Percentiles rank a stretch among this genome's conserved stretches.
Conservation (phyloP, 2,113 vertebrate genomes). For the Rhodinocichla rosea region DNA sequence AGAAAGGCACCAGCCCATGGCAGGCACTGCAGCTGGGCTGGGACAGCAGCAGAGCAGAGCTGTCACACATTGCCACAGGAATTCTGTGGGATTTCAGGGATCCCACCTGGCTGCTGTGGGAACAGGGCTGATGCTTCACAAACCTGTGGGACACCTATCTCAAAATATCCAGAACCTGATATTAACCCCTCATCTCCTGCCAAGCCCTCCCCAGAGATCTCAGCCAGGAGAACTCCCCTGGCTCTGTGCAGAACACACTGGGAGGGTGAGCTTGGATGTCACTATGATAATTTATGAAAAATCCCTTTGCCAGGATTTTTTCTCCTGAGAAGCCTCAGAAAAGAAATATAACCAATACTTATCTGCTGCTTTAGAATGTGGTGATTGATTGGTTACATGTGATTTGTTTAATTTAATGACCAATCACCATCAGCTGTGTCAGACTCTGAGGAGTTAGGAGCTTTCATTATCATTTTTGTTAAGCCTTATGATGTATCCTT, state of each 20-base stretch:
- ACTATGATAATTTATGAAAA: too few relatives aligned
- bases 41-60: background rate
- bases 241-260: background rate
- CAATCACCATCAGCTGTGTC: too few relatives aligned
- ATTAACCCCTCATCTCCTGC: background rate
- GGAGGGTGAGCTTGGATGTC: background rate
- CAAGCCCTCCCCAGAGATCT: background rate
- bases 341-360: too few relatives aligned
- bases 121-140: background rate
- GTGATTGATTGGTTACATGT: too few relatives aligned
- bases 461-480: too few relatives aligned
- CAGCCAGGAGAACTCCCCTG: background rate
- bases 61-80: fast-evolving
- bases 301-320: too few relatives aligned
- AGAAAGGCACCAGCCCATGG: background rate
- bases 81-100: too few relatives aligned
- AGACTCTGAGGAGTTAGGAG: too few relatives aligned
- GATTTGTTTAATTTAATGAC: too few relatives aligned
- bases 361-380: too few relatives aligned
- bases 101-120: background rate
- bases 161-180: background rate
- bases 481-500: too few relatives aligned
- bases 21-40: background rate
- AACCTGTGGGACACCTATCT: background rate
- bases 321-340: too few relatives aligned